phyloP scores from a whole-genome alignment of 1,140 invertebrate genomes.

The Drosophila orena region DNA sequence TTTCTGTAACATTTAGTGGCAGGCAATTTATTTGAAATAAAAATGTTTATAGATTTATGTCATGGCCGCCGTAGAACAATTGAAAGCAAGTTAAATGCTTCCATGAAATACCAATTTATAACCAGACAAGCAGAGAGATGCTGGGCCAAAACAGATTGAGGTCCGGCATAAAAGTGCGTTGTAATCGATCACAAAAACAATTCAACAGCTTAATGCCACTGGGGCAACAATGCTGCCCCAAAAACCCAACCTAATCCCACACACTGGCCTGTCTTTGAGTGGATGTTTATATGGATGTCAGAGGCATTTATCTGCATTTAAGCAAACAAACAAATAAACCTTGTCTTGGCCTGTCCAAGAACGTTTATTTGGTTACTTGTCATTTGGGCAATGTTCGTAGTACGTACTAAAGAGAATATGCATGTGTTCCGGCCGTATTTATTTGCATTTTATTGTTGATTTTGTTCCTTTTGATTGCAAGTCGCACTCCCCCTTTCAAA shows the following conservation, averaged over 20 bases:
- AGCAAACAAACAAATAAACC: slow-evolving; percentile 61
- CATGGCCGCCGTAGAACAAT: slow-evolving; percentile 58
- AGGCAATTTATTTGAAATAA: slow-evolving; percentile 41
- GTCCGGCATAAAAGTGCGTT: slow-evolving; percentile 67
- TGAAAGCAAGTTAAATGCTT: slow-evolving; percentile 57
- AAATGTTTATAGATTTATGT: slow-evolving; percentile 63
- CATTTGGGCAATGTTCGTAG: slow-evolving; percentile 64
- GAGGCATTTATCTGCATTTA: slow-evolving; percentile 78
- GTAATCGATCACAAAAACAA: slow-evolving; percentile 58
- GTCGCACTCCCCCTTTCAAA: slow-evolving; percentile 24
- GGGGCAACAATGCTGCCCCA: background rate
- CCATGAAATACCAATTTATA: slow-evolving; percentile 68
- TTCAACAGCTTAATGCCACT: slow-evolving; percentile 67
- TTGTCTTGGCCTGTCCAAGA: slow-evolving; percentile 50
- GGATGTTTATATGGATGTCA: slow-evolving; percentile 67
- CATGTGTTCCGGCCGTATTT: slow-evolving; percentile 60
- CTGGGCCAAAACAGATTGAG: slow-evolving; percentile 39
- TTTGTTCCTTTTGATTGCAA: slow-evolving; percentile 80
- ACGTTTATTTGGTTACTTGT: slow-evolving; percentile 78
- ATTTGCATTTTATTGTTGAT: slow-evolving; percentile 82
- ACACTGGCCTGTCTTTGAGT: slow-evolving; percentile 14
- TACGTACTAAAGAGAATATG: slow-evolving; percentile 50
- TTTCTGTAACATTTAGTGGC: slow-evolving; percentile 7
- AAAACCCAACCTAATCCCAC: slow-evolving; percentile 13
- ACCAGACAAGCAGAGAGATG: slow-evolving; percentile 32